Base-by-base conservation (phyloP, 2,113 vertebrate species). In the Vombatus ursinus region DNA sequence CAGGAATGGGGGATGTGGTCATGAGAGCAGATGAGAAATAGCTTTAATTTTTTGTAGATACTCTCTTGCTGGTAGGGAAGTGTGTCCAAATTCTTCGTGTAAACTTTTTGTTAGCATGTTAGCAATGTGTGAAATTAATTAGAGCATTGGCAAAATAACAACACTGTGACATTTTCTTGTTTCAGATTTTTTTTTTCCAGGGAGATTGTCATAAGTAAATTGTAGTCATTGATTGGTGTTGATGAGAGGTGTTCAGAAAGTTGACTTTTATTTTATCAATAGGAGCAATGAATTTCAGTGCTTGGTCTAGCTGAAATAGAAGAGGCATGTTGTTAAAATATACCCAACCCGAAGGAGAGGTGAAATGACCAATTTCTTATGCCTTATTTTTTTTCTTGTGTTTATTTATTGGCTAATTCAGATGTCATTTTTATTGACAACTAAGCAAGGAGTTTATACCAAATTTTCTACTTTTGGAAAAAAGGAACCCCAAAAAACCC, bases 371-470 rank as follows among this genome's bases (percentile, higher is more conserved):
- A 90, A 0, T 50, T 97, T 91, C 96, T 52, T 91, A 89, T 0
- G 92, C 93, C n/a, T 91, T 84, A 22, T 84, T 44, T n/a, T 94
- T 44, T 96, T 28, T 54, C 50, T 47, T 84, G 47, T 19, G 91
- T 90, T 96, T 37, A 96, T 94, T 95, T 52, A 52, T 1, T n/a
- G 97, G 96, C 97, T 96, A 97, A 93, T 96, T 98, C 94, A 57
- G 2, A 95, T 95, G 93, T 96, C 98, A 96, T 98, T 97, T 95
- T 98, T 98, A 98, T 98, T 96, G 97, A 97, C 95, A 98, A 97
- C 98, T 98, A 26, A 92, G 97, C 96, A 96, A 96, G 97, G 97
- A 95, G 89, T 52, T 95, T 97, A 97, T 57, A 98, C 96, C 97
- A 95, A 47, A 97, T 95, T 96, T 98, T 98, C 97, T 96, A 98